A percentile compares a stretch with the other conserved stretches of the same genome.
phyloP scores from a whole-genome alignment of 2,113 vertebrate genomes.

The Vulpes lagopus region DNA sequence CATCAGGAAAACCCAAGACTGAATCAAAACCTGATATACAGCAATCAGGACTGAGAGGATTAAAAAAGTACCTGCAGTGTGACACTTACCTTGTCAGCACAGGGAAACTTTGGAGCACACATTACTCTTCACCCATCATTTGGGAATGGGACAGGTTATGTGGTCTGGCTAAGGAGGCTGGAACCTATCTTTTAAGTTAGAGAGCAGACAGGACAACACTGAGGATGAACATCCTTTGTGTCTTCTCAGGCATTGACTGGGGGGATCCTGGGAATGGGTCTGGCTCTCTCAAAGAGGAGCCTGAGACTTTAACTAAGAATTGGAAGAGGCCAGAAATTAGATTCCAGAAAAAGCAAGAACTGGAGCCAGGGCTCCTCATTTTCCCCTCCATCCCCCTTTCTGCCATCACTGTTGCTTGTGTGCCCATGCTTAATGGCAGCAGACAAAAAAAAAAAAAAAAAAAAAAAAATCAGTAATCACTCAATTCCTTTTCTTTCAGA shows the following conservation, averaged over 20 bases:
- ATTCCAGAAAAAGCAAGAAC: background rate
- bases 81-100: background rate
- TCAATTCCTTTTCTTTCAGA: background rate
- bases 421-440: background rate
- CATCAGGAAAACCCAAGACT: background rate
- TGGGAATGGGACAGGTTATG: background rate
- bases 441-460: background rate
- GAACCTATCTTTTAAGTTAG: background rate
- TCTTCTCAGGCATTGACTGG: background rate
- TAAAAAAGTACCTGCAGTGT: background rate
- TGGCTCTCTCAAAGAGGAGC: background rate
- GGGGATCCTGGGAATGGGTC: background rate
- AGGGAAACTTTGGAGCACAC: background rate
- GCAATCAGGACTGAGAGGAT: background rate
- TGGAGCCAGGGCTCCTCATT: background rate
- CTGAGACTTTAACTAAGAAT: background rate
- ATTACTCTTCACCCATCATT: background rate
- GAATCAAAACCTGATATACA: background rate
- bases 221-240: background rate
- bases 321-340: background rate
- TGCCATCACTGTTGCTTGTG: background rate
- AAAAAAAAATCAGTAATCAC: background rate
- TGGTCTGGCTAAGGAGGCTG: background rate
- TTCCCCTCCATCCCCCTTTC: accelerated
- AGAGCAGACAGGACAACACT: background rate